These are phyloP conservation scores for Chrosomus eos DNA, from an alignment of 2,797 vertebrate species.

Conservation along the genomic window DNA sequence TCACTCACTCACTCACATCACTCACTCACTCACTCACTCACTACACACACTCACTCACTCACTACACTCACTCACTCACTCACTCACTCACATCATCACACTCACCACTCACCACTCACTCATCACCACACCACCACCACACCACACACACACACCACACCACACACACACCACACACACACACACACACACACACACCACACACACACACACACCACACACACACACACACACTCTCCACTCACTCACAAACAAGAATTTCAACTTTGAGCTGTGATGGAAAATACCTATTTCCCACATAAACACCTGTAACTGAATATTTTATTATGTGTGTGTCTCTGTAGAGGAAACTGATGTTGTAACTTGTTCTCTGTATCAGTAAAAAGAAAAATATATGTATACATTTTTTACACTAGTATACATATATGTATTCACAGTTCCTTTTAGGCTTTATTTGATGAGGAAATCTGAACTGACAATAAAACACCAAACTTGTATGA, in stretches of 20 bases:
- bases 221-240: no score
- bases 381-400: neutral
- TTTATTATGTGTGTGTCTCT: neutral
- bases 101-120: no score
- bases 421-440: neutral
- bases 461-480: neutral
- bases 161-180: no score
- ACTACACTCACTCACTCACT: no score
- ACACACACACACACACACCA: no score
- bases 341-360: neutral
- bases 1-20: no score
- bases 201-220: no score
- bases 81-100: no score
- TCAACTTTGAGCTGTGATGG: slow-evolving; percentile 6
- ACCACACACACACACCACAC: no score
- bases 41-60: no score
- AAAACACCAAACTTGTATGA: neutral
- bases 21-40: no score
- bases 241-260: slow-evolving; percentile 1
- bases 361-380: neutral
- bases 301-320: neutral
- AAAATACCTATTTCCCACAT: neutral
- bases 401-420: neutral
- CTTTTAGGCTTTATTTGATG: neutral
- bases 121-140: no score